A percentile compares a stretch with the other conserved stretches of the same genome.
Evolutionary conservation across 2,797 vertebrate species (phyloP).

Genomic region (Melanotaenia maccullochi): DNA sequence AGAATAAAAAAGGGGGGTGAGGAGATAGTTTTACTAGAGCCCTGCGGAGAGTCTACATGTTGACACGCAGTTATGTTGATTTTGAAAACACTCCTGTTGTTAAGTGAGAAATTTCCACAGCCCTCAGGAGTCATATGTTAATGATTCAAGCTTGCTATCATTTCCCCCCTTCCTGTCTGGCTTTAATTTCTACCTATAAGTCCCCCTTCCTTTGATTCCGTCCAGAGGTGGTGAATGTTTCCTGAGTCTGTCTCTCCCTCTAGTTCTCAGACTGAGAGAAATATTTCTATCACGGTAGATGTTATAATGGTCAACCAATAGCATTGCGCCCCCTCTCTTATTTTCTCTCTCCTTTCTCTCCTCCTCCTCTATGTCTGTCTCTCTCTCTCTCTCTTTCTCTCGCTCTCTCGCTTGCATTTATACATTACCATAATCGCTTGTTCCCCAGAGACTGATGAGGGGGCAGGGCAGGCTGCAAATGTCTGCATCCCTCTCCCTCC

Average conservation of each 20-base stretch:
- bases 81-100: constrained; percentile 52
- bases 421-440: constrained; percentile 77
- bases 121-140: constrained; percentile 64
- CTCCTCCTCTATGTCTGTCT: constrained; percentile 20
- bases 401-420: constrained; percentile 54
- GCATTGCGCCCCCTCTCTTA: constrained; percentile 62
- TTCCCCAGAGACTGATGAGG: constrained; percentile 74
- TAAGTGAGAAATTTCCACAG: constrained; percentile 51
- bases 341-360: constrained; percentile 42
- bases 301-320: constrained; percentile 75
- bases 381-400: constrained; percentile 35
- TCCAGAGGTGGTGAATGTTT: constrained; percentile 48
- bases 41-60: constrained; percentile 60
- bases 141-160: constrained; percentile 55
- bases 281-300: constrained; percentile 73
- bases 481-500: constrained; percentile 42
- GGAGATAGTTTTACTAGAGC: constrained; percentile 25
- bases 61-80: constrained; percentile 51
- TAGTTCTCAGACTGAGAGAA: constrained; percentile 68
- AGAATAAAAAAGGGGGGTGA: neutral
- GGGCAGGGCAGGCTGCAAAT: constrained; percentile 77
- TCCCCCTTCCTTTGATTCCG: constrained; percentile 27
- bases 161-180: constrained; percentile 19
- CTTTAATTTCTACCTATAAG: constrained; percentile 29
- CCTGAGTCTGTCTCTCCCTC: constrained; percentile 64